Percentiles rank a stretch among this genome's conserved stretches.
phyloP scores from a whole-genome alignment of 2,797 vertebrate genomes.

The Carcharodon carcharias region DNA sequence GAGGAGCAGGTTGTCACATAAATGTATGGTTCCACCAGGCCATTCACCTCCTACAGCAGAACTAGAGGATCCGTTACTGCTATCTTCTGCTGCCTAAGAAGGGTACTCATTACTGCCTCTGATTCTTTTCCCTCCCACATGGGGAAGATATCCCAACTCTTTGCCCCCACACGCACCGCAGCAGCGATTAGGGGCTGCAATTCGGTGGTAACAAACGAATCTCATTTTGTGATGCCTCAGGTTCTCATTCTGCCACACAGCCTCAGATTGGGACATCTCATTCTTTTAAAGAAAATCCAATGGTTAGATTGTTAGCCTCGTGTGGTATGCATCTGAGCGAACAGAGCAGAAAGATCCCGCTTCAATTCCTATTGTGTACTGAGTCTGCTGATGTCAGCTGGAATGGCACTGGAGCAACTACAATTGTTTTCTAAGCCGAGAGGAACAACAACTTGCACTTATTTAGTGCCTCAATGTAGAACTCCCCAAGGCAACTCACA shows the following conservation, averaged over 20 bases:
- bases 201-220: background rate
- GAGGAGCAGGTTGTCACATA: no score
- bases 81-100: no score
- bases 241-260: no score
- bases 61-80: background rate
- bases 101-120: background rate
- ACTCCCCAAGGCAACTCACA: background rate
- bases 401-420: background rate
- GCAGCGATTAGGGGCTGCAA: background rate
- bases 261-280: no score
- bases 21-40: background rate
- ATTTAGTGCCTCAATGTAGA: background rate
- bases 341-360: background rate
- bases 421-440: background rate
- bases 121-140: background rate
- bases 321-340: background rate
- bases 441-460: background rate
- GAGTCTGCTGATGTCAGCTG: background rate
- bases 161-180: background rate
- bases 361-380: background rate
- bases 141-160: background rate
- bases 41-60: background rate
- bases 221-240: background rate
- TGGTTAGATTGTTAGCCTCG: background rate
- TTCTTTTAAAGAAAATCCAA: background rate